Conservation (phyloP, 2,113 vertebrate genomes). For the Aptenodytes forsteri region DNA sequence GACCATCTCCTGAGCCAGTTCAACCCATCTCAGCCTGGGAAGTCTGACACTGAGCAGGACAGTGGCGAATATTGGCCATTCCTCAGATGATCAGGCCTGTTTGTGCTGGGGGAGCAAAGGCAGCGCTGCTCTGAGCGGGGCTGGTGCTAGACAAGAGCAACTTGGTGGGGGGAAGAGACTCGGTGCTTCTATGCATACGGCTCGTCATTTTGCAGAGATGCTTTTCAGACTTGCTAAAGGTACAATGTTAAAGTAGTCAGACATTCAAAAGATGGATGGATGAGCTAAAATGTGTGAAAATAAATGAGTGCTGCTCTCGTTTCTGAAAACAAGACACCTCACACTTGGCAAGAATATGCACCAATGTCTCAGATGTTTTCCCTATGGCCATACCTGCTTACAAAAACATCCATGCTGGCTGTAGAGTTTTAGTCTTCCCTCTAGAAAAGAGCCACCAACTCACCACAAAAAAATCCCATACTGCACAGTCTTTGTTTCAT, state of each 20-base stretch:
- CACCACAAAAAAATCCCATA: background rate
- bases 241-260: background rate
- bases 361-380: background rate
- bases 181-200: background rate
- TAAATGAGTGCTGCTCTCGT: background rate
- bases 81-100: background rate
- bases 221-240: background rate
- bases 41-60: background rate
- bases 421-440: background rate
- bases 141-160: background rate
- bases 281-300: background rate
- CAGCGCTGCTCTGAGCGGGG: fast-evolving
- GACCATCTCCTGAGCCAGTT: background rate
- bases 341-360: background rate
- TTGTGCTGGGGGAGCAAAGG: background rate
- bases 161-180: background rate
- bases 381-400: background rate
- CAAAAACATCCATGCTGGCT: background rate
- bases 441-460: background rate
- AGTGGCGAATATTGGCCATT: background rate
- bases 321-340: background rate
- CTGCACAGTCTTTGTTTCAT: background rate
- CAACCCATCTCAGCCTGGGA: background rate
- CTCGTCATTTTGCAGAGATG: background rate
- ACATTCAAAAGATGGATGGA: background rate